These are phyloP conservation scores for Gymnothorax reevesii DNA, from an alignment of 2,797 vertebrate genomes.

Conservation along the genomic window DNA sequence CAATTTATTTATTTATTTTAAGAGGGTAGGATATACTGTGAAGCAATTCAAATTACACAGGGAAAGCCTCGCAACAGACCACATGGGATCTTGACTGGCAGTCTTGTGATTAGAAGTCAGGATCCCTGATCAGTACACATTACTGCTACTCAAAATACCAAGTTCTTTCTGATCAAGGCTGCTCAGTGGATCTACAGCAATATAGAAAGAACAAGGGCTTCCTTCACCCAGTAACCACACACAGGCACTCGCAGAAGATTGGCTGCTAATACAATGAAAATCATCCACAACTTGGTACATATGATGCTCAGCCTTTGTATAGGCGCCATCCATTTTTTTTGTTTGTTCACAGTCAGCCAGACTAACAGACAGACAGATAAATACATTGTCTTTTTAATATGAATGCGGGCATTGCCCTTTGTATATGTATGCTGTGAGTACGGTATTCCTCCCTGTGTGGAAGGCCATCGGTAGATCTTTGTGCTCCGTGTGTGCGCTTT, in stretches of 20 bases:
- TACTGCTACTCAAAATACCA: not conserved
- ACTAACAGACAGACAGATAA: not conserved
- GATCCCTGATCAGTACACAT: not conserved
- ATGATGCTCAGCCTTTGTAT: not conserved
- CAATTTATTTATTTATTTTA: not conserved
- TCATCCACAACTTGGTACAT: not conserved
- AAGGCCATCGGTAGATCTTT: slow-evolving; percentile 2
- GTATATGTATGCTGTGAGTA: not conserved
- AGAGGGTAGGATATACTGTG: not conserved
- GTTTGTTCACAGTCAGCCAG: not conserved
- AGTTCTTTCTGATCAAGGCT: not conserved
- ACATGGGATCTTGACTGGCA: not conserved
- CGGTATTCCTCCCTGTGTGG: not conserved
- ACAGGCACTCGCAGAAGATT: not conserved
- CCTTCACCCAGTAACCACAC: not conserved
- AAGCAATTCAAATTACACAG: not conserved
- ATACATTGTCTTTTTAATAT: not conserved
- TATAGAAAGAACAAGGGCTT: not conserved
- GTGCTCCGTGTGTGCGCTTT: not conserved
- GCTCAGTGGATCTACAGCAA: not conserved
- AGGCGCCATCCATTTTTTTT: not conserved
- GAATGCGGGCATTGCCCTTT: not conserved
- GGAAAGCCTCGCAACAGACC: not conserved
- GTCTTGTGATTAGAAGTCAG: not conserved
- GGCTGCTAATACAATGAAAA: not conserved